Percentiles rank a stretch among this genome's conserved stretches.
phyloP scores from a whole-genome alignment of 2,113 vertebrate genomes.

The Heterotis niloticus region DNA sequence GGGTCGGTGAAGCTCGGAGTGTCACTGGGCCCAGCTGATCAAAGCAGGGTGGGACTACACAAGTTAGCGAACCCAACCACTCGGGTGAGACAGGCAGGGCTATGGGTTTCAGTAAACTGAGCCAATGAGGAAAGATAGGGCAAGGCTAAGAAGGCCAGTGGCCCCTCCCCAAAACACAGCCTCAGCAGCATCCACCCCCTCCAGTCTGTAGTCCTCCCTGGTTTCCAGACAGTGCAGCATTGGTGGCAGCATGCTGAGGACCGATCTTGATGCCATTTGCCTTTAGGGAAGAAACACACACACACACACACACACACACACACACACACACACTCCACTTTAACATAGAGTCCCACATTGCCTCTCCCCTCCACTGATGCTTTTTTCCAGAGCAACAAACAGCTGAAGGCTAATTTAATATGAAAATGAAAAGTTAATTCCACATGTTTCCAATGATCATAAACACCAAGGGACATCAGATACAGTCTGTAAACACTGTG shows the following conservation, averaged over 20 bases:
- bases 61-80: not conserved
- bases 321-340: not conserved
- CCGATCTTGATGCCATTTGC: conserved; percentile 99
- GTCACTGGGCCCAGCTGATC: conserved; percentile 53
- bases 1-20: conserved; percentile 64
- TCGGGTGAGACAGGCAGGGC: not conserved
- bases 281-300: conserved; percentile 48
- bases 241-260: conserved; percentile 94
- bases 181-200: conserved; percentile 97
- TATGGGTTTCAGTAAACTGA: not conserved
- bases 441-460: too few relatives aligned
- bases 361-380: too few relatives aligned
- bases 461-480: too few relatives aligned
- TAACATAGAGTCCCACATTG: not conserved
- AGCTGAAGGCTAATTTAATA: too few relatives aligned
- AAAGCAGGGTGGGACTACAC: not conserved
- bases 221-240: conserved; percentile 80
- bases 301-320: too few relatives aligned
- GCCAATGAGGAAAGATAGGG: not conserved
- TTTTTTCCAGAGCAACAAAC: too few relatives aligned
- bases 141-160: conserved; percentile 49
- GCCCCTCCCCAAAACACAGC: conserved; percentile 41
- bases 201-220: conserved; percentile 96
- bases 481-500: too few relatives aligned
- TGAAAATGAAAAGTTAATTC: too few relatives aligned